Evolutionary conservation across 2,113 vertebrate genomes (phyloP), one percentile per base, ranked within the genome.

Genomic region (Pavo muticus): DNA sequence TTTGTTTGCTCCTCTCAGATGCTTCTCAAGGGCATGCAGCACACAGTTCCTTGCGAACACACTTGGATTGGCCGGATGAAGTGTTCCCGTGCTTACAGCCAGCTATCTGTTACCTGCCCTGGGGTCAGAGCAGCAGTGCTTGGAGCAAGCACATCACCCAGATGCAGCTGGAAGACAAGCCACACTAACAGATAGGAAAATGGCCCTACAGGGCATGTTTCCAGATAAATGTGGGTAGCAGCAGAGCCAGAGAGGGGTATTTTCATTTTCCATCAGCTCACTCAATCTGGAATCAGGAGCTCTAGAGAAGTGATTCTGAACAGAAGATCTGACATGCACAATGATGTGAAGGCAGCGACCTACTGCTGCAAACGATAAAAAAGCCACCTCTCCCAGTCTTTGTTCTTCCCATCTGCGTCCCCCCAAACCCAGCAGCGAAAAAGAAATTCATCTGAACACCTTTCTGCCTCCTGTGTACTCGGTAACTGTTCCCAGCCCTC

Each of bases 1-100:
- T 44, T 25, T 1, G 2, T 4, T 23, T 0, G 3, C 20, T 47
- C 56, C 44, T 15, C 6, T 3, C 35, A 77, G 78, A n/a, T 3
- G 16, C 67, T 60, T 70, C 81, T 84, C 54, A 13, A 24, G 56
- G 37, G 54, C 59, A 70, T 40, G 37, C 8, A 30, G 35, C 2
- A 0, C 67, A 59, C 25, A 27, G 57, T 27, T 56, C 64, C 50
- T 16, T 54, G n/a, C 50, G 65, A 79, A 63, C 56, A 1, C 56
- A 29, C 40, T 77, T 3, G 3, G 29, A 74, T 37, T 2, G 57
- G 7, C 17, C 3, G 4, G 17, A 69, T 78, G 67, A 70, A 75
- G 42, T 1, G 5, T 21, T 35, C 61, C 65, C 42, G 32, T 63
- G 23, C 16, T 27, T n/a, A 59, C 56, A 59, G n/a, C 32, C 20